A percentile compares a stretch with the other conserved stretches of the same genome.
These are phyloP conservation scores for Plagodis pulveraria DNA, from an alignment of 2,888 invertebrate genomes.

Conservation along the genomic window DNA sequence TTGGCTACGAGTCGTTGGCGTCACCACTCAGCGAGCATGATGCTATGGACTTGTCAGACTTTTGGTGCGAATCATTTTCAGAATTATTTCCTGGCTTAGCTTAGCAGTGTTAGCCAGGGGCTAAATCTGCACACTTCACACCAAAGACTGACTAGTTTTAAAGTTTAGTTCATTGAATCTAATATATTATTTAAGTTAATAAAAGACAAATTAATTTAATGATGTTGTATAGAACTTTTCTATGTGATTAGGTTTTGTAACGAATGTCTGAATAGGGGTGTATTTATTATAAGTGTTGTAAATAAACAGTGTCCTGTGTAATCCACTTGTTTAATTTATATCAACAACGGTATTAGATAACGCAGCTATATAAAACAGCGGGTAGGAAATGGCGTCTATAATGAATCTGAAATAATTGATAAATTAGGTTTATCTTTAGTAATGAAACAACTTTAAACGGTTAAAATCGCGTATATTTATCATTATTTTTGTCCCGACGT, in stretches of 20 bases:
- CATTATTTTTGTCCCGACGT: no score
- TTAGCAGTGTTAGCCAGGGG: conserved; percentile 81
- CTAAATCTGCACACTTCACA: conserved; percentile 61
- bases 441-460: no score
- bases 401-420: no score
- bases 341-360: no score
- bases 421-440: no score
- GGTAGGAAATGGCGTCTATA: no score
- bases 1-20: conserved; percentile 78
- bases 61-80: conserved; percentile 91
- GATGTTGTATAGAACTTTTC: conserved; percentile 36
- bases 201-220: conserved; percentile 57
- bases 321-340: conserved; percentile 5
- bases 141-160: conserved; percentile 80
- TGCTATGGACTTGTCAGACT: conserved; percentile 84
- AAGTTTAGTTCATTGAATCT: conserved; percentile 57
- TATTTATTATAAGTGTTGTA: conserved; percentile 57
- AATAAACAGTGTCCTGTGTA: conserved; percentile 54
- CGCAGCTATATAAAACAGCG: no score
- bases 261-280: conserved; percentile 57
- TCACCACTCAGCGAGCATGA: conserved; percentile 79
- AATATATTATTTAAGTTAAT: conserved; percentile 26
- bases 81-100: conserved; percentile 91
- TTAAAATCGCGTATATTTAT: no score
- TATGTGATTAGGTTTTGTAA: conserved; percentile 40